phyloP scores from a whole-genome alignment of 2,888 invertebrate species.

The Heliconius charithonia region DNA sequence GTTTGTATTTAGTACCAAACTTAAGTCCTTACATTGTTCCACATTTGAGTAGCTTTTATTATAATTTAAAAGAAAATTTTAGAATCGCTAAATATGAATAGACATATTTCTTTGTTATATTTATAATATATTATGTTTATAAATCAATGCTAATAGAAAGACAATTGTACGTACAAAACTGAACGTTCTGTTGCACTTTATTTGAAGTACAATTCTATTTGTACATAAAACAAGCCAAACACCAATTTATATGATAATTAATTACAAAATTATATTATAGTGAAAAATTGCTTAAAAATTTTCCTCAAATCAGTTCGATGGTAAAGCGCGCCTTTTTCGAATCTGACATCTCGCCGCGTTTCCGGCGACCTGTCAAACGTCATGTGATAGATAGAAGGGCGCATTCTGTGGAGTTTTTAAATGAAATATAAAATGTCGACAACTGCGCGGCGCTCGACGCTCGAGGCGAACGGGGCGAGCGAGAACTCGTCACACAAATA shows the following conservation, averaged over 20 bases:
- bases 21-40: background rate
- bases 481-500: conserved; percentile 80
- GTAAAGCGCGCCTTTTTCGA: conserved; percentile 73
- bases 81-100: background rate
- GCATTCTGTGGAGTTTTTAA: conserved; percentile 79
- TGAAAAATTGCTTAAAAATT: conserved; percentile 24
- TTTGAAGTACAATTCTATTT: background rate
- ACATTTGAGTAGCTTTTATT: background rate
- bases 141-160: background rate
- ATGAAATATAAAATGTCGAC: conserved; percentile 79
- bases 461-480: conserved; percentile 76
- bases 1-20: background rate
- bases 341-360: conserved; percentile 77
- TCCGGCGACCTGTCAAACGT: conserved; percentile 83
- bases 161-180: no score
- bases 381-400: conserved; percentile 84
- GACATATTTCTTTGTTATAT: background rate
- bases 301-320: conserved; percentile 41
- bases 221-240: background rate
- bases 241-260: conserved; percentile 14
- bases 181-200: background rate
- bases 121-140: background rate
- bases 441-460: conserved; percentile 72
- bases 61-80: background rate
- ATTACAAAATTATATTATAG: conserved; percentile 8